Percentiles rank a stretch among this genome's conserved stretches.
These are phyloP conservation scores for Bombyx mori DNA, from an alignment of 1,140 invertebrate genomes.

Conservation along the genomic window DNA sequence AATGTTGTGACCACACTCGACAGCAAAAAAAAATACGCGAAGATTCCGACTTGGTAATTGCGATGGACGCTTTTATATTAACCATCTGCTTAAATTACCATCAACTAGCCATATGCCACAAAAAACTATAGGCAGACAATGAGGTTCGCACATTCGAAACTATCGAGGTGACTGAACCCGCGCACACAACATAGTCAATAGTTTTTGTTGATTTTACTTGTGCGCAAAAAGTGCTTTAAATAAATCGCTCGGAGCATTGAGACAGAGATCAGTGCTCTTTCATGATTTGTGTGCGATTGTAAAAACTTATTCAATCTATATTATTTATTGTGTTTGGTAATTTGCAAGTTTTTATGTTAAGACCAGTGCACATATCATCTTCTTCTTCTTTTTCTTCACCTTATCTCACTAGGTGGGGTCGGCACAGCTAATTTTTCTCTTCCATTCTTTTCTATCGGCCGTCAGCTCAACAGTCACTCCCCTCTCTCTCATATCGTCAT, in stretches of 20 bases:
- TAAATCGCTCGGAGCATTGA: slow-evolving; percentile 38
- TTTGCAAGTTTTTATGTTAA: too few species aligned
- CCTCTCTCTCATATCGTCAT: too few species aligned
- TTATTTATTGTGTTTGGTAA: too few species aligned
- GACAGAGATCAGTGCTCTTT: slow-evolving; percentile 6
- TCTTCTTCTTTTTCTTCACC: too few species aligned
- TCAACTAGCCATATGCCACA: slow-evolving; percentile 51
- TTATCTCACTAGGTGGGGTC: too few species aligned
- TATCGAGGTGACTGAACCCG: slow-evolving; percentile 56
- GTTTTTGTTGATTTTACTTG: slow-evolving; percentile 52
- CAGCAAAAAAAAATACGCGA: not conserved
- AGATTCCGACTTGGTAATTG: not conserved
- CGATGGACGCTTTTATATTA: slow-evolving; percentile 21
- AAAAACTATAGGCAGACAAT: slow-evolving; percentile 56
- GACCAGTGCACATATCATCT: too few species aligned
- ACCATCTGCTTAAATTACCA: slow-evolving; percentile 33
- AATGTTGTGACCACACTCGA: not conserved
- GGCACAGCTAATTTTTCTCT: too few species aligned
- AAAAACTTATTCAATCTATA: too few species aligned
- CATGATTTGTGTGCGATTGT: too few species aligned
- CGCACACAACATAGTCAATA: slow-evolving; percentile 42
- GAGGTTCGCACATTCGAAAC: slow-evolving; percentile 59
- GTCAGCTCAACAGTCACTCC: too few species aligned
- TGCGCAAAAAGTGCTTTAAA: slow-evolving; percentile 50
- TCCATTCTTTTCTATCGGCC: too few species aligned